Evolutionary conservation across 2,888 invertebrate genomes (phyloP), one percentile per base, ranked within the genome.

Genomic region (Clusia tigrina): DNA sequence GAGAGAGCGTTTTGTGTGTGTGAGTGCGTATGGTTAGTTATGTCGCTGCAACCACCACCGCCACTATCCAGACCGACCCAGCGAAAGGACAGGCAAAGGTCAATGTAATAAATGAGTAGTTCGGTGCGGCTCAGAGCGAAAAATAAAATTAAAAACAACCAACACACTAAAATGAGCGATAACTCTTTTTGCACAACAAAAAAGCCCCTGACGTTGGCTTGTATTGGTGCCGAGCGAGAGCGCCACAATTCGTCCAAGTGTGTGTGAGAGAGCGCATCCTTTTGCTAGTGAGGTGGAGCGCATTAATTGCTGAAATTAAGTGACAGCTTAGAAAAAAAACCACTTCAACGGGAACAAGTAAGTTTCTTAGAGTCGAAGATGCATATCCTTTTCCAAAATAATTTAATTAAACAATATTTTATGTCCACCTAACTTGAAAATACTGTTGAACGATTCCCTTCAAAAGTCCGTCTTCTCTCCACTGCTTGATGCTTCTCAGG

Each of bases 121-220:
- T 25, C 17, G 20, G 25, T 5, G 15, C 6, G 17, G 24, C 37
- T 32, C 2, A 5, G 22, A 10, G 42, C 48, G 48, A 42, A 58
- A 58, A 53, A 59, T 54, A 51, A 54, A 58, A 54, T 17, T 22
- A 1, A 10, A 55, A 26, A 26, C 23, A 42, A 23, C n/a, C n/a
- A 54, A 18, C n/a, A 22, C 18, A 20, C 57, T 54, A 62, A 62
- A 58, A 58, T 32, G 24, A 26, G 42, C 58, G 58, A 62, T 62
- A 62, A 57, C 46, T 57, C 25, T 62, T 62, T 52, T 59, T 62
- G 38, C 53, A 25, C 22, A 57, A 57, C 26, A 57, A 57, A 57
- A 57, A 57, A 18, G n/a, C 15, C n/a, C n/a, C n/a, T n/a, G n/a
- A n/a, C n/a, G n/a, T n/a, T n/a, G n/a, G n/a, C n/a, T n/a, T 32